Evolutionary conservation across 2,797 vertebrate genomes (phyloP), one percentile per base, ranked within the genome.

Genomic region (Vultur gryphus): DNA sequence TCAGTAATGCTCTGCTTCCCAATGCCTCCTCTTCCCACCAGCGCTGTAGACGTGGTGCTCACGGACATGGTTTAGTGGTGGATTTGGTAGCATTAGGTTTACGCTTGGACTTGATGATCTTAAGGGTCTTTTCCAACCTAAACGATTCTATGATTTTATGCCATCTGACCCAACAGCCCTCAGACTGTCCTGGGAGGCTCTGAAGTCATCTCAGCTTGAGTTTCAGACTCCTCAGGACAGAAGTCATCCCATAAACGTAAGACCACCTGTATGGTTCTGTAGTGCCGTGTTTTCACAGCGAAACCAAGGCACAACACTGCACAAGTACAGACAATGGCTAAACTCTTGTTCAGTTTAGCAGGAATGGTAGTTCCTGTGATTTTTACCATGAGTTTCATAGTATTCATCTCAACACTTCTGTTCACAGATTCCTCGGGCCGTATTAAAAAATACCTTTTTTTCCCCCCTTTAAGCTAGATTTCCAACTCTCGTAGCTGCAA

Each of bases 11-110:
- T 79, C 67, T 57, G 77, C 67, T 89, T 62, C 69, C 59, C n/a
- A 43, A 12, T 4, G 25, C 29, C 61, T 62, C 69, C 25, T 41
- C 20, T 39, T 25, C 35, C 55, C 51, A 46, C 51, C 41, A 41
- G 31, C 3, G 2, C 72, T 24, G 43, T 1, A 48, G 19, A 26
- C 0, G 1, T 4, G 14, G 31, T 20, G 25, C 79, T 31, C 4
- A 18, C 16, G 67, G 65, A 44, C 41, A 17, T 1, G 20, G 46
- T 39, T 37, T 19, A 82, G 46, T 2, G 41, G 29, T 26, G 28
- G 64, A 23, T 24, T 54, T 31, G 41, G 58, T 3, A 59, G 5
- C 4, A 20, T 12, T 23, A 19, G 24, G 28, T 77, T 77, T 29
- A 33, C 5, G 2, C 28, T 70, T 28, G 26, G 90, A 54, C 58